Conservation (phyloP, 1,140 invertebrate genomes). For the Agraylea sexmaculata region DNA sequence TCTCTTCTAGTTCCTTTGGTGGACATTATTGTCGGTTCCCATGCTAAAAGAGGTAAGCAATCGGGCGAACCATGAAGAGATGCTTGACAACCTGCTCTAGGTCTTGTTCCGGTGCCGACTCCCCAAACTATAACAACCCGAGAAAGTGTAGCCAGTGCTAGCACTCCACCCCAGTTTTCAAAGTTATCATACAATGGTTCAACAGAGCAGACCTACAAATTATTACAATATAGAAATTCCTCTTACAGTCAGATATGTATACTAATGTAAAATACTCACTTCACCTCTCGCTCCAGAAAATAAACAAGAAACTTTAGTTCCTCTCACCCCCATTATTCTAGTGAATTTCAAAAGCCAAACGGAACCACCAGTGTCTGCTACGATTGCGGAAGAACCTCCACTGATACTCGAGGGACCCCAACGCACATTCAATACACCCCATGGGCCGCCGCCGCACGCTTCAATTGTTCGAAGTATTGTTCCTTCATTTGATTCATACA, state of each 20-base stretch:
- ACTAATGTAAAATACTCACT: slow-evolving; percentile 38
- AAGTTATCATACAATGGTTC: slow-evolving; percentile 58
- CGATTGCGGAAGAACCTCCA: slow-evolving; percentile 53
- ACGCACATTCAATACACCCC: slow-evolving; percentile 77
- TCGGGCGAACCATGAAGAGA: slow-evolving; percentile 46
- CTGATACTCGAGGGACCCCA: slow-evolving; percentile 41
- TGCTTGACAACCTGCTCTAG: slow-evolving; percentile 29
- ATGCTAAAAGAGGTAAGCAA: slow-evolving; percentile 76
- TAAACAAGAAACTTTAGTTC: slow-evolving; percentile 77
- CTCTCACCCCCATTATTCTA: slow-evolving; percentile 75
- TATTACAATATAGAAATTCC: slow-evolving; percentile 3
- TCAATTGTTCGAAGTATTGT: slow-evolving; percentile 68
- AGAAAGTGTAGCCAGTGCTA: slow-evolving; percentile 87
- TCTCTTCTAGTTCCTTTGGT: slow-evolving; percentile 61
- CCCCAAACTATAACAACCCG: slow-evolving; percentile 80
- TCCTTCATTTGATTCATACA: slow-evolving; percentile 67
- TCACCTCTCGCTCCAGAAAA: slow-evolving; percentile 92
- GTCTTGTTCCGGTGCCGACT: slow-evolving; percentile 29
- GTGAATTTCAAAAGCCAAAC: slow-evolving; percentile 92
- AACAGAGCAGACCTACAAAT: slow-evolving; percentile 49
- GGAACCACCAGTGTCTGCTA: slow-evolving; percentile 92
- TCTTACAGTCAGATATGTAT: not conserved
- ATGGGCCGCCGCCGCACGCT: slow-evolving; percentile 77
- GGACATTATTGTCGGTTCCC: slow-evolving; percentile 85
- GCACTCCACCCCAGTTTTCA: slow-evolving; percentile 42